A percentile compares a stretch with the other conserved stretches of the same genome.
Conservation (phyloP, 2,797 vertebrate genomes). For the Acanthurus lineatus region DNA sequence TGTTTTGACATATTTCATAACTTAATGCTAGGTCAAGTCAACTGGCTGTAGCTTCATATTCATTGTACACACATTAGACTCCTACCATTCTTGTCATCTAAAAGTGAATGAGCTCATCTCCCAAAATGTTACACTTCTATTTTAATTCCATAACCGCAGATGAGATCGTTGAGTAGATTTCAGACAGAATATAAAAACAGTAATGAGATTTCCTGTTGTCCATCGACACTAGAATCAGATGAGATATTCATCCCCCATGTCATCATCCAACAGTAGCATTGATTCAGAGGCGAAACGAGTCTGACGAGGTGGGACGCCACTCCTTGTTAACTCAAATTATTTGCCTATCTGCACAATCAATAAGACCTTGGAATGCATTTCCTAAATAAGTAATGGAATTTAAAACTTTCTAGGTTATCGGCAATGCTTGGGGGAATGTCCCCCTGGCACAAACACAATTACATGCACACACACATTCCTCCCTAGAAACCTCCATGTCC, state of each 20-base stretch:
- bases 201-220: neutral
- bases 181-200: neutral
- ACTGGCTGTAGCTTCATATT: neutral
- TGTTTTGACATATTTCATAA: too few species aligned
- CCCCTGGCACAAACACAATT: slow-evolving; percentile 58
- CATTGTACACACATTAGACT: neutral
- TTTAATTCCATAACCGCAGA: neutral
- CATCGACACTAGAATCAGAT: neutral
- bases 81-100: neutral
- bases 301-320: slow-evolving; percentile 13
- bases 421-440: slow-evolving; percentile 46
- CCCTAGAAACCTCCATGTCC: slow-evolving; percentile 5
- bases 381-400: slow-evolving; percentile 68
- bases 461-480: slow-evolving; percentile 8
- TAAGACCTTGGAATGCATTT: slow-evolving; percentile 69
- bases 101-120: neutral
- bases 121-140: neutral
- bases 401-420: slow-evolving; percentile 68
- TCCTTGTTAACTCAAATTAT: slow-evolving; percentile 61
- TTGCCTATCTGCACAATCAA: slow-evolving; percentile 55
- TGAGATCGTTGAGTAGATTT: neutral
- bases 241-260: neutral
- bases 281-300: slow-evolving; percentile 28
- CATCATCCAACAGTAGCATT: slow-evolving; percentile 13
- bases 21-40: neutral